Base-by-base conservation (phyloP, 2,888 invertebrate species). In the Mactromeris polynyma region DNA sequence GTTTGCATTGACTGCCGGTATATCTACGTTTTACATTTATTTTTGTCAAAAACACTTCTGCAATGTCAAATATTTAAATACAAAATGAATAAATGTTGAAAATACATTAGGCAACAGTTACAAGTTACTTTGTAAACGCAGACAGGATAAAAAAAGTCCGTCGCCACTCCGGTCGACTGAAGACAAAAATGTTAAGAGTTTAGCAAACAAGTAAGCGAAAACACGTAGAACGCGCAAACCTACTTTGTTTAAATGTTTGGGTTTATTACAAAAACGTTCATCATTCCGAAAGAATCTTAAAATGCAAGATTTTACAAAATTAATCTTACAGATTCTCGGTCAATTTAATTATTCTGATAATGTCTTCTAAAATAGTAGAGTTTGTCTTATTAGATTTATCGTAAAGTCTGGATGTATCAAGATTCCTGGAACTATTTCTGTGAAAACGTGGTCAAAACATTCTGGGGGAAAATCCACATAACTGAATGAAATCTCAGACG, bases 331-430 rank as follows among this genome's bases (percentile, higher is more conserved):
- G 26, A 51, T 73, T 86, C 46, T 81, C 86, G 86, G 86, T 73
- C 86, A 81, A 81, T 86, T 86, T 51, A 81, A 38, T 51, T 38
- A 51, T 54, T 21, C 33, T 31, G 81, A 81, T 86, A 81, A 86
- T 86, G 86, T 9, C 7, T 80, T 77, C 81, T 86, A 86, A 86
- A 85, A 81, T 69, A 69, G 73, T 40, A 36, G 51, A n/a, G 21
- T 77, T 54, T 36, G n/a, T 73, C 33, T n/a, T 21, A 81, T 64
- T 64, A 64, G n/a, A 33, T 40, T 83, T 40, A 83, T 83, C 64
- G 0, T 19, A 64, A 33, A 58, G 58, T 33, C 36, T 33, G 73
- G 73, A 17, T 11, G 11, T 33, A 73, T 73, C 17, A 19, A 36
- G 31, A 73, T 73, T 36, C 31, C 73, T 33, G 73, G 33, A 73